These are phyloP conservation scores for Otolemur garnettii DNA, from an alignment of 2,113 vertebrate genomes.

Conservation along the genomic window DNA sequence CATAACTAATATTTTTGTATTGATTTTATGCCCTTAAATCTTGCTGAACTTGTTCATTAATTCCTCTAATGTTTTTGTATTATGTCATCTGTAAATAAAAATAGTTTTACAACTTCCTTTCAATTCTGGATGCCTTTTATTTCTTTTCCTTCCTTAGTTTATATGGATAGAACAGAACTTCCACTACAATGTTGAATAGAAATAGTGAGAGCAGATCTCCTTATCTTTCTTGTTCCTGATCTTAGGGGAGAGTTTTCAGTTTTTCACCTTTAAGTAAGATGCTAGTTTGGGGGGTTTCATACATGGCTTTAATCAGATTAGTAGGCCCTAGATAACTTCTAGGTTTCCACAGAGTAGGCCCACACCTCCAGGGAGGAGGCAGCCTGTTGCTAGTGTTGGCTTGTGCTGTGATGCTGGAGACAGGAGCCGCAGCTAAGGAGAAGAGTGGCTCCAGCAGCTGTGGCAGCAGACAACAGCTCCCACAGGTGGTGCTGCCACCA, in stretches of 20 bases:
- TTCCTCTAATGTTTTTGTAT: not conserved
- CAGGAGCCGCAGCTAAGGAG: too few relatives aligned
- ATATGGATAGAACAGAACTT: too few relatives aligned
- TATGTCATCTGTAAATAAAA: not conserved
- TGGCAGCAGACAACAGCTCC: too few relatives aligned
- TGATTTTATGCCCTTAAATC: not conserved
- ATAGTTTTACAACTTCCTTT: not conserved
- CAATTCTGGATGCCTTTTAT: not conserved
- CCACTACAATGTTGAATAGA: too few relatives aligned
- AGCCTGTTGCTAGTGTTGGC: too few relatives aligned
- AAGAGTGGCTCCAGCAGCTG: too few relatives aligned
- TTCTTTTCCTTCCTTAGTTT: not conserved
- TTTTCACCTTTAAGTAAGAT: constrained; percentile 14
- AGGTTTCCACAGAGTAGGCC: too few relatives aligned
- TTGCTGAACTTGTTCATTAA: not conserved
- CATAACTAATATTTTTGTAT: not conserved
- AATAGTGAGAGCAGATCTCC: too few relatives aligned
- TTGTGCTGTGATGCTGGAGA: too few relatives aligned
- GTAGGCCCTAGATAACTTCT: too few relatives aligned
- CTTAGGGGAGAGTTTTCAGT: not conserved
- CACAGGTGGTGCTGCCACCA: too few relatives aligned
- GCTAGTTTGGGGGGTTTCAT: not conserved
- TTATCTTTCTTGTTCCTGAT: not conserved
- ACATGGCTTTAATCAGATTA: not conserved
- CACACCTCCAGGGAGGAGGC: too few relatives aligned